Evolutionary conservation across 2,888 invertebrate genomes (phyloP), one percentile per base, ranked within the genome.

Genomic region (Eurois occulta): DNA sequence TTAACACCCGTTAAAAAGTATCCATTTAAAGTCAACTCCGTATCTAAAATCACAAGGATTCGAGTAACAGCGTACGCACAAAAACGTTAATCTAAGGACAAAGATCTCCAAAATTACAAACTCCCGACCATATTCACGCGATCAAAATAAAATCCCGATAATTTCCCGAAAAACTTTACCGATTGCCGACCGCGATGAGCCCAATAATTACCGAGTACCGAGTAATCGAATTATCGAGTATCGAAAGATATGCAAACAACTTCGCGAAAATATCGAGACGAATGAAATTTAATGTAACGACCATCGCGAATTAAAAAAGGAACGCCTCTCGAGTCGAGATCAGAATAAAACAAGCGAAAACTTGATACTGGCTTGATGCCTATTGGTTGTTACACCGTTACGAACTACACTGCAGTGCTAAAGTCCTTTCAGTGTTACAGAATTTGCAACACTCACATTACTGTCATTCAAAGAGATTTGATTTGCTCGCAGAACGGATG

Each of bases 191-290:
- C 46, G 72, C 58, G 70, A 86, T 78, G 43, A 75, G 32, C 67
- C 73, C 76, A 72, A 76, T 71, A 85, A 86, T 90, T 84, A 74
- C 70, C 41, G 65, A 79, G 68, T 66, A 67, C 79, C 75, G 65
- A 67, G 64, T 72, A 70, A 85, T 77, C 77, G 78, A 75, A 58
- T 81, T 2, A 65, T 48, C 43, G n/a, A 69, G 72, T 21, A 83
- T 86, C 85, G 86, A 87, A 77, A 83, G 88, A 90, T 88, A 91
- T 91, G 90, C 91, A 90, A 92, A 92, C 81, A 83, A 86, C 75
- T 88, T 88, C 84, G 76, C 76, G 75, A 87, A 89, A 89, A 86
- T 85, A 83, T 85, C 83, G 72, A 74, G 71, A 48, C 43, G 75
- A 78, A 55, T 82, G 79, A 85, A 86, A 82, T 89, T 88, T 84